phyloP scores from a whole-genome alignment of 2,113 vertebrate species.

The Embiotoca jacksoni region DNA sequence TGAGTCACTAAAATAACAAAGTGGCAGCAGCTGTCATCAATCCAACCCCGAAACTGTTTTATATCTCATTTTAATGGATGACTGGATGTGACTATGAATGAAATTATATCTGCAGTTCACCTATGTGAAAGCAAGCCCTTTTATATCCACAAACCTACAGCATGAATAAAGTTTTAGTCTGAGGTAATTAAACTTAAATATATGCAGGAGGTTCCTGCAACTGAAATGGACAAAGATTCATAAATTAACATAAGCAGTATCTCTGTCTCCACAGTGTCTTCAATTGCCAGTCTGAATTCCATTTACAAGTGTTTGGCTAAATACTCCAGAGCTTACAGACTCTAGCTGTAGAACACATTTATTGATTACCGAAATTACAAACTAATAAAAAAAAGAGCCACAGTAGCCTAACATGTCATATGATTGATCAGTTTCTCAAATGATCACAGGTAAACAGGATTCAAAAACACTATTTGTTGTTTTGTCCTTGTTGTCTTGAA shows the following conservation, averaged over 20 bases:
- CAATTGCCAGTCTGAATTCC: background rate
- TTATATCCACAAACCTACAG: background rate
- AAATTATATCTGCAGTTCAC: rapidly evolving
- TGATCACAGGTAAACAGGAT: too few species aligned
- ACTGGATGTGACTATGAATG: background rate
- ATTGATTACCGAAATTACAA: too few species aligned
- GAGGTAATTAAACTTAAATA: conserved; percentile 1
- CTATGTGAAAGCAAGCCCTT: background rate
- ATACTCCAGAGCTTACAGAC: too few species aligned
- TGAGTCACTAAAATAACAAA: background rate
- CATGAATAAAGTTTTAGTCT: background rate
- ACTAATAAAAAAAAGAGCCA: too few species aligned
- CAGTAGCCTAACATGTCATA: too few species aligned
- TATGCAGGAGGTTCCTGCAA: background rate
- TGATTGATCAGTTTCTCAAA: too few species aligned
- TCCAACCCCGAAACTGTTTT: rapidly evolving
- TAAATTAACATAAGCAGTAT: background rate
- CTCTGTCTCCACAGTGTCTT: too few species aligned
- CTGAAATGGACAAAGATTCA: background rate
- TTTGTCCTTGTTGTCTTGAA: too few species aligned
- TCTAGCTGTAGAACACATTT: too few species aligned
- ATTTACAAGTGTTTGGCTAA: too few species aligned
- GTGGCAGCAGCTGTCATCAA: background rate
- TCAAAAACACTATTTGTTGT: too few species aligned
- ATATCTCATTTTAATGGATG: background rate